Evolutionary conservation across 2,888 invertebrate genomes (phyloP), one percentile per base, ranked within the genome.

Genomic region (Suillia variegata): DNA sequence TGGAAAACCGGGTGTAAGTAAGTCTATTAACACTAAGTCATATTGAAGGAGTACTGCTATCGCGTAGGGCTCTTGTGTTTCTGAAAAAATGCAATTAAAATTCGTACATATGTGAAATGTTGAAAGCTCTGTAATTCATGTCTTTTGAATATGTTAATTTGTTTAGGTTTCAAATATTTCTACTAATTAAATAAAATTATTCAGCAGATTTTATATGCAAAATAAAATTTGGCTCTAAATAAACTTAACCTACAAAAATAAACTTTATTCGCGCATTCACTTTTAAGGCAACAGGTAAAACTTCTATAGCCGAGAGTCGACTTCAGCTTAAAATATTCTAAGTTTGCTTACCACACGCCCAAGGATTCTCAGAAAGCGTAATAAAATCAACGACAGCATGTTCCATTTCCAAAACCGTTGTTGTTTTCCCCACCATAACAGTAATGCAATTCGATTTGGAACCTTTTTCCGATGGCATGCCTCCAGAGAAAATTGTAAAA

Each of bases 361-460:
- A 98, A 20, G 97, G 97, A 70, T 93, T 94, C 83, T 96, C 95
- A 84, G 96, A 96, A 60, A 98, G 87, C 61, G 95, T 94, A 77
- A 97, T 90, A 85, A 99, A 98, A 87, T 98, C 97, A 65, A 98
- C 89, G 64, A 99, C 96, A 78, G 91, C 92, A 85, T 98, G 96
- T 81, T 99, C 98, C 98, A 99, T 98, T 87, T 99, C 98, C 76
- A 99, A 87, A 64, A 98, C 97, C 26, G 97, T 97, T 68, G 96
- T 97, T 71, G 92, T 92, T 86, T 96, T 97, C 70, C 95, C 96
- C 84, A 94, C 94, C 83, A 96, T 92, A 71, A 98, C 96, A 26
- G 97, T 97, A 82, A 98, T 92, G 84, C 95, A 94, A 76, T 96
- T 96, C 73, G 94, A 89, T 84, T 93, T 86, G 73, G 94, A 90